Evolutionary conservation across 2,888 invertebrate genomes (phyloP).

Genomic region (Blastobasis lacticolella): DNA sequence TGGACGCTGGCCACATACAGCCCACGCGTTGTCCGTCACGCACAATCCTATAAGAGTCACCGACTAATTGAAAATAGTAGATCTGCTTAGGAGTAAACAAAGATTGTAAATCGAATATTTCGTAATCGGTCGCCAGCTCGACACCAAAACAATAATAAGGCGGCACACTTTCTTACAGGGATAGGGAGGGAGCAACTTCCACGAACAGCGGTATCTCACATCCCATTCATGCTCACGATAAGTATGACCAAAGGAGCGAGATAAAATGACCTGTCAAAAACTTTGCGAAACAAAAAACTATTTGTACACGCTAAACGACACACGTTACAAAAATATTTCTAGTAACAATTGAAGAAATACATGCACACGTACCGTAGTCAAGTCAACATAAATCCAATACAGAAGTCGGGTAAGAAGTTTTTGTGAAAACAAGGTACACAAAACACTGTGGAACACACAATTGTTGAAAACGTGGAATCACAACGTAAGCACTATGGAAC

Average conservation of each 20-base stretch:
- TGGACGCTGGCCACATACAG: constrained; percentile 18
- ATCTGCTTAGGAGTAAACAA: constrained; percentile 21
- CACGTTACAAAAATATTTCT: too few relatives aligned
- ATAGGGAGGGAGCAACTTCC: constrained; percentile 40
- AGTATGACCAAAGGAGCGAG: constrained; percentile 31
- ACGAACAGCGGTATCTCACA: constrained; percentile 25
- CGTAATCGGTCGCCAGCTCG: constrained; percentile 57
- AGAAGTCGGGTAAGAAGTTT: constrained; percentile 45
- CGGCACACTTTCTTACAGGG: constrained; percentile 57
- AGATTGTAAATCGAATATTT: constrained; percentile 39
- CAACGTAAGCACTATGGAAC: constrained; percentile 41
- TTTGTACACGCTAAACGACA: constrained; percentile 17
- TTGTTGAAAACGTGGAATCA: constrained; percentile 31
- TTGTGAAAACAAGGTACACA: constrained; percentile 63
- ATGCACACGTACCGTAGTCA: constrained; percentile 53
- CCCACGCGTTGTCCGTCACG: constrained; percentile 42
- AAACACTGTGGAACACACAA: constrained; percentile 55
- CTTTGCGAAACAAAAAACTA: constrained; percentile 43
- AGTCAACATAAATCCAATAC: constrained; percentile 70
- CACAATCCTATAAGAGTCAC: constrained; percentile 28
- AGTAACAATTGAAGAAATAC: constrained; percentile 4
- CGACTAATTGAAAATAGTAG: constrained; percentile 24
- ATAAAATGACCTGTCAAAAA: constrained; percentile 49
- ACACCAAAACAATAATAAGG: constrained; percentile 58
- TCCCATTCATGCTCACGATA: constrained; percentile 41